A percentile compares a stretch with the other conserved stretches of the same genome.
phyloP scores from a whole-genome alignment of 1,140 invertebrate species.

The Cryptotermes secundus region DNA sequence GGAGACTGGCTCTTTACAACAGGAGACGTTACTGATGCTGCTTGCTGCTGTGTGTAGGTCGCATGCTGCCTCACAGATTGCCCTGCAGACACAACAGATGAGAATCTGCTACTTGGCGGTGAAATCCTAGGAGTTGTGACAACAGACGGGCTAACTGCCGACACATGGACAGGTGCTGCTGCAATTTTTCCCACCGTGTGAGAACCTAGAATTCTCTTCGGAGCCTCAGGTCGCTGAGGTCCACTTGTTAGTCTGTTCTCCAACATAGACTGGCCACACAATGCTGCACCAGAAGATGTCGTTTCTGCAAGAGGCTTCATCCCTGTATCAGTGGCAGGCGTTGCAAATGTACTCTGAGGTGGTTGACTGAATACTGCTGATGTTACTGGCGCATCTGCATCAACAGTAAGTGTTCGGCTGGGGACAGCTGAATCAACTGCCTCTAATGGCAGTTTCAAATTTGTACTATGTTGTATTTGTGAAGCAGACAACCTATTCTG shows the following conservation, averaged over 20 bases:
- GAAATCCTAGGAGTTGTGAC: constrained; percentile 25
- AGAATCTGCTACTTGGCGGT: constrained; percentile 34
- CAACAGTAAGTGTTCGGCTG: background rate
- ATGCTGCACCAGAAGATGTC: background rate
- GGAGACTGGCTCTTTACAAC: background rate
- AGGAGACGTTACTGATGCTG: background rate
- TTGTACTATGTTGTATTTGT: background rate
- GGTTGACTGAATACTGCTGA: background rate
- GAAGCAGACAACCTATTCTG: background rate
- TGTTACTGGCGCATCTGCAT: background rate
- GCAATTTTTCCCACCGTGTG: background rate
- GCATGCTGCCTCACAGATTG: background rate
- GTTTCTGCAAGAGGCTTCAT: background rate
- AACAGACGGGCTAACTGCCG: background rate
- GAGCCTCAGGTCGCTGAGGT: background rate
- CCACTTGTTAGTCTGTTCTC: background rate
- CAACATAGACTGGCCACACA: background rate
- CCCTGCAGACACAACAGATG: background rate
- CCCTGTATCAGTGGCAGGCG: background rate
- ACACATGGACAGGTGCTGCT: background rate
- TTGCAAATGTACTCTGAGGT: background rate
- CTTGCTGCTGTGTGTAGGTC: background rate
- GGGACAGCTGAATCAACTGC: background rate
- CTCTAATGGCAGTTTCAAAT: background rate
- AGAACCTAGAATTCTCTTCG: background rate